phyloP scores from a whole-genome alignment of 2,113 vertebrate species.

The Corynorhinus townsendii region DNA sequence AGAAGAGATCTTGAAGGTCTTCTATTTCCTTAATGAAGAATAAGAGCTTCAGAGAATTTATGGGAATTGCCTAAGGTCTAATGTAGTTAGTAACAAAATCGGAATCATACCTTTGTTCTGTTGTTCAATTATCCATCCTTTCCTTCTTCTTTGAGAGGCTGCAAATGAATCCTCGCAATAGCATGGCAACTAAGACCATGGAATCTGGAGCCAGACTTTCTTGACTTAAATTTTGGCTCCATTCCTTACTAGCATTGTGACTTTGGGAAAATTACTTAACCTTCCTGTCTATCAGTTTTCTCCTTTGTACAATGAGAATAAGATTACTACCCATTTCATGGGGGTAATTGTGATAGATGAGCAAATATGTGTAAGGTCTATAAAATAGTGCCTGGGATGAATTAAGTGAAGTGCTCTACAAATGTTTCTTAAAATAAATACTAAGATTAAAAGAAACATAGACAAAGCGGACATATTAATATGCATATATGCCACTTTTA shows the following conservation, averaged over 20 bases:
- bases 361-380: neutral
- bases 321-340: neutral
- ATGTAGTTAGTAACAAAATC: conserved; percentile 7
- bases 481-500: neutral
- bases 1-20: neutral
- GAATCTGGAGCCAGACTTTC: neutral
- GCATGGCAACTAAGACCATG: neutral
- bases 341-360: neutral
- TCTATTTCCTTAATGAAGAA: neutral
- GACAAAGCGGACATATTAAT: neutral
- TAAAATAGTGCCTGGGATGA: neutral
- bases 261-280: neutral
- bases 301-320: neutral
- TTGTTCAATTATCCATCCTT: neutral
- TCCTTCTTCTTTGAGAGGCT: neutral
- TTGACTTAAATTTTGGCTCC: neutral
- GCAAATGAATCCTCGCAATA: neutral
- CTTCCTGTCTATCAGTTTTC: neutral
- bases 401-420: neutral
- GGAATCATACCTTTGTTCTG: neutral
- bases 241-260: neutral
- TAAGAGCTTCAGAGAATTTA: neutral
- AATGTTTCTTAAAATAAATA: neutral
- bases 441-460: neutral
- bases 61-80: neutral